A percentile compares a stretch with the other conserved stretches of the same genome.
These are phyloP conservation scores for Empidonax traillii DNA, from an alignment of 2,113 vertebrate species.

Conservation along the genomic window DNA sequence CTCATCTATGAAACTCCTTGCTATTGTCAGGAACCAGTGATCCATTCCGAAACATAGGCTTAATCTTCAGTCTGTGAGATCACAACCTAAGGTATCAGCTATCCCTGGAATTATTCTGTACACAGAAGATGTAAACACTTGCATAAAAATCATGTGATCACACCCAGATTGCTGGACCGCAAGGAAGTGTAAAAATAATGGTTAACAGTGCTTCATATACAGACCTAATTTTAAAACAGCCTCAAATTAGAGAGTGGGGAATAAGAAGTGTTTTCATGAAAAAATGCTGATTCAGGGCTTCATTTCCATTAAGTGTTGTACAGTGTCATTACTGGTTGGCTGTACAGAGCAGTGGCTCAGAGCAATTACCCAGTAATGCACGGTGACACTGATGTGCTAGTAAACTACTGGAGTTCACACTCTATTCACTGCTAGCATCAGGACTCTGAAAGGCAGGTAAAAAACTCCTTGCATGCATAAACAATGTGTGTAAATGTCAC, in stretches of 20 bases:
- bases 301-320: conserved; percentile 70
- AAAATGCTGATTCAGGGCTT: conserved; percentile 69
- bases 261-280: conserved; percentile 29
- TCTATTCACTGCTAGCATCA: conserved; percentile 49
- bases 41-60: not conserved
- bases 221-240: conserved; percentile 9
- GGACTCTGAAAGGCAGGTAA: conserved; percentile 66
- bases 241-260: conserved; percentile 19
- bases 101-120: not conserved
- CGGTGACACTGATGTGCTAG: conserved; percentile 74
- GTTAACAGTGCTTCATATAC: not conserved
- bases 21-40: not conserved
- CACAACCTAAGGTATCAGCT: not conserved
- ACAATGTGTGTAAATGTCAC: conserved; percentile 57
- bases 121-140: not conserved
- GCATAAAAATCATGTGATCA: conserved; percentile 21
- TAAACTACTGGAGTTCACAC: conserved; percentile 73
- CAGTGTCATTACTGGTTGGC: conserved; percentile 55
- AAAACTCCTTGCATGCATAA: conserved; percentile 69
- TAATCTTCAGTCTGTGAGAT: not conserved
- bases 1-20: not conserved
- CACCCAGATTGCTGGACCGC: not conserved
- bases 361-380: conserved; percentile 76
- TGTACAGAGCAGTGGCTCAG: conserved; percentile 64
- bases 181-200: conserved; percentile 51